A percentile compares a stretch with the other conserved stretches of the same genome.
phyloP scores from a whole-genome alignment of 2,113 vertebrate genomes.

The Ovibos moschatus region DNA sequence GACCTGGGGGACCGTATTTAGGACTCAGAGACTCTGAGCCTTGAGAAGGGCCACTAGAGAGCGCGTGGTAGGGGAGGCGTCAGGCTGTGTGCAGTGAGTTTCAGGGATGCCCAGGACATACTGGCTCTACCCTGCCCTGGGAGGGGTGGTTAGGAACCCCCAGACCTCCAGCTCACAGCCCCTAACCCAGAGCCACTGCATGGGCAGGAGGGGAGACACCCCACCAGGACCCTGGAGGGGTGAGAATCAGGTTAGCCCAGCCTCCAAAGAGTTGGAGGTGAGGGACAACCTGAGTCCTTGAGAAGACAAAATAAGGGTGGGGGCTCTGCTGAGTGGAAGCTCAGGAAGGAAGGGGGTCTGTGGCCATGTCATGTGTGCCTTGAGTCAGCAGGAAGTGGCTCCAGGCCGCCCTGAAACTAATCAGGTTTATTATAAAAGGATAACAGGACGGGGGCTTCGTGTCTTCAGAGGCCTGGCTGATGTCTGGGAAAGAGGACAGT shows the following conservation, averaged over 20 bases:
- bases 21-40: not conserved
- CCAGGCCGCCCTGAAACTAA: not conserved
- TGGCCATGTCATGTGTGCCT: not conserved
- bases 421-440: not conserved
- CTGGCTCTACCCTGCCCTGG: not conserved
- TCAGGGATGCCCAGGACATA: not conserved
- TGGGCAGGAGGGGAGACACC: too few relatives aligned
- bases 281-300: not conserved
- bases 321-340: not conserved
- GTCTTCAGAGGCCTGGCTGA: not conserved
- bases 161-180: not conserved
- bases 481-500: not conserved
- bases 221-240: not conserved
- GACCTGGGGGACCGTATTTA: not conserved
- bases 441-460: not conserved
- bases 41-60: not conserved
- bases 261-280: too few relatives aligned
- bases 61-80: rapidly evolving
- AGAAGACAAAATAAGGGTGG: not conserved
- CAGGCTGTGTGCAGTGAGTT: too few relatives aligned
- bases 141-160: not conserved
- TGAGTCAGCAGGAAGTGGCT: not conserved
- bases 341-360: not conserved
- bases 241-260: not conserved
- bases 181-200: not conserved